Conservation (phyloP, 2,113 vertebrate species). For the Pelodiscus sinensis region DNA sequence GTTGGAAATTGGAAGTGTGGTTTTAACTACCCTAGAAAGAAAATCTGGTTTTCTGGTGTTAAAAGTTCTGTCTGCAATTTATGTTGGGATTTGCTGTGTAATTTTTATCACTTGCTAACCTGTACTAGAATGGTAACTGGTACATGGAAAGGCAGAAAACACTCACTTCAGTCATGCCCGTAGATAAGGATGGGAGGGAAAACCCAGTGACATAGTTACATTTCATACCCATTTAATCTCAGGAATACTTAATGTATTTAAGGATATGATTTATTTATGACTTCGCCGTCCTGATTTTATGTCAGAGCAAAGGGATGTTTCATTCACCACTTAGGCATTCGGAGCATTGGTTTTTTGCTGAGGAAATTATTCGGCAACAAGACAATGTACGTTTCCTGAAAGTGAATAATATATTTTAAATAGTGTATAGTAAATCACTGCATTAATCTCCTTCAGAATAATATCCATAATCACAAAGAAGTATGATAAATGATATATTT, state of each 20-base stretch:
- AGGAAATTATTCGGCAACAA: slow-evolving; percentile 40
- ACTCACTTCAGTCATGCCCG: neutral
- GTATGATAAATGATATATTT: neutral
- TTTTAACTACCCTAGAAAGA: rapidly evolving
- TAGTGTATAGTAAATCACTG: slow-evolving; percentile 15
- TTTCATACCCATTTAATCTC: neutral
- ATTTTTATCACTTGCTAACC: neutral
- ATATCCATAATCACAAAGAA: neutral
- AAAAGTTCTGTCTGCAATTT: neutral
- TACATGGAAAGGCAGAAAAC: neutral
- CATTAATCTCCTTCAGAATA: neutral
- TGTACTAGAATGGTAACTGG: neutral
- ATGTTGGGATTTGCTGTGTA: neutral
- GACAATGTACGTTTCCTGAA: slow-evolving; percentile 65
- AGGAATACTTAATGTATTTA: rapidly evolving
- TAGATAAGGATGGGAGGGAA: neutral
- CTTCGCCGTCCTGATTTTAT: neutral
- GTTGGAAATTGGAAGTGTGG: neutral
- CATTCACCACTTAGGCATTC: neutral
- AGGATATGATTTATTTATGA: neutral
- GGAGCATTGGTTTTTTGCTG: neutral
- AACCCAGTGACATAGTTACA: neutral
- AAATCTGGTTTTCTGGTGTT: neutral
- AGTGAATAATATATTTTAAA: neutral
- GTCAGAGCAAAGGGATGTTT: neutral